Evolutionary conservation across 2,888 invertebrate genomes (phyloP).

Genomic region (Polylopha cassiicola): DNA sequence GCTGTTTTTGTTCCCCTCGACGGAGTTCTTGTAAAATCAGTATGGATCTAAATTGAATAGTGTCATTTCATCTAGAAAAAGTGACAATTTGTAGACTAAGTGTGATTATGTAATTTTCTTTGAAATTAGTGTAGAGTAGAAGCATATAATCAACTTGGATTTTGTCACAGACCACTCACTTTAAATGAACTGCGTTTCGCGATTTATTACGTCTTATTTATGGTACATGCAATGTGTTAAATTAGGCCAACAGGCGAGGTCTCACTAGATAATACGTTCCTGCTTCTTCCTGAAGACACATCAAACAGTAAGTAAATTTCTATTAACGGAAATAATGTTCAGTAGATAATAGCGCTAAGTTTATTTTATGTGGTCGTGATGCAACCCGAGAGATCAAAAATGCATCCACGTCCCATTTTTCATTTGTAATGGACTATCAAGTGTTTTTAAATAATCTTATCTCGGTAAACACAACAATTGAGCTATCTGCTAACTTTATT

Average conservation of each 20-base stretch:
- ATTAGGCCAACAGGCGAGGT: constrained; percentile 45
- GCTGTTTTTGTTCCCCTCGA: constrained; percentile 65
- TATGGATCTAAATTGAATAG: constrained; percentile 71
- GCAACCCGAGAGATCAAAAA: constrained; percentile 15
- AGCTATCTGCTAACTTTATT: no score
- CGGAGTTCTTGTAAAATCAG: constrained; percentile 57
- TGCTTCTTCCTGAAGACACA: constrained; percentile 18
- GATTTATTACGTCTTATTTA: constrained; percentile 62
- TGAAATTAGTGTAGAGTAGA: constrained; percentile 47
- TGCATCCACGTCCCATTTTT: constrained; percentile 17
- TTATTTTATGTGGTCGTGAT: constrained; percentile 8
- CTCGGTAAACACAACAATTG: no score
- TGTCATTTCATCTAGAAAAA: constrained; percentile 50
- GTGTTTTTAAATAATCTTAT: no score
- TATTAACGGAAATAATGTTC: constrained; percentile 2
- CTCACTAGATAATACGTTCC: constrained; percentile 33
- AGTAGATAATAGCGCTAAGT: not conserved
- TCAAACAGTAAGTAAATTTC: constrained; percentile 34
- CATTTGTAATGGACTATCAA: constrained; percentile 11
- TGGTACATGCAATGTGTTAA: constrained; percentile 47
- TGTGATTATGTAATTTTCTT: constrained; percentile 42
- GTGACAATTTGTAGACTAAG: constrained; percentile 56
- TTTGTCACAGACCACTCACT: constrained; percentile 57
- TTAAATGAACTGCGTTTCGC: constrained; percentile 51
- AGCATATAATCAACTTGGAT: constrained; percentile 58